These are phyloP conservation scores for Homalodisca vitripennis DNA, from an alignment of 1,140 invertebrate genomes.

Conservation along the genomic window DNA sequence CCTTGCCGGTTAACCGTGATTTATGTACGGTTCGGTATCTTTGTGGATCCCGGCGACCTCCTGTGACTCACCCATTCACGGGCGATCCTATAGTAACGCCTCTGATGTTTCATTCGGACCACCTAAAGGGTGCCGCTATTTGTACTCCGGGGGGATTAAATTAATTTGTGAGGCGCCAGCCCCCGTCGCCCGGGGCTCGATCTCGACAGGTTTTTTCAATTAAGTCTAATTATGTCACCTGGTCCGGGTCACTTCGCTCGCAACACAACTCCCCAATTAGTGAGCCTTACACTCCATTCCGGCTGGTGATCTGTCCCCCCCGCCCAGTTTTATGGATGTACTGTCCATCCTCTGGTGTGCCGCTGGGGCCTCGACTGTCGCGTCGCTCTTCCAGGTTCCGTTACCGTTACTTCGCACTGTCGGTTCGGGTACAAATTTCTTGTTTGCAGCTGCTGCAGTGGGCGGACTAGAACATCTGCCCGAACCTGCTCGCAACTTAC, in stretches of 20 bases:
- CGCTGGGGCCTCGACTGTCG: background rate
- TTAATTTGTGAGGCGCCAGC: slow-evolving; percentile 23
- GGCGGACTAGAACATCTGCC: too few relatives aligned
- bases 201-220: slow-evolving; percentile 23
- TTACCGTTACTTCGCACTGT: background rate
- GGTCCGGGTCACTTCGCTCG: background rate
- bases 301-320: background rate
- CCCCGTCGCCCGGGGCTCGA: background rate
- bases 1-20: too few relatives aligned
- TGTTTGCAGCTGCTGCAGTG: too few relatives aligned
- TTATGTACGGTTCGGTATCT: too few relatives aligned
- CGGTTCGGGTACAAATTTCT: background rate
- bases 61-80: slow-evolving; percentile 20
- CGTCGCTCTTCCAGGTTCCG: background rate
- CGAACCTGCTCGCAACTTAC: too few relatives aligned
- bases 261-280: slow-evolving; percentile 20
- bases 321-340: slow-evolving; percentile 15
- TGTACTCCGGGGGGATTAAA: slow-evolving; percentile 15
- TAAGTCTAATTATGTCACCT: slow-evolving; percentile 26
- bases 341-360: background rate
- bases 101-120: slow-evolving; percentile 14
- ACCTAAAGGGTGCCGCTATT: slow-evolving; percentile 23
- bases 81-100: background rate
- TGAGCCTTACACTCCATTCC: slow-evolving; percentile 10
- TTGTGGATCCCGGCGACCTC: background rate